A percentile compares a stretch with the other conserved stretches of the same genome.
phyloP scores from a whole-genome alignment of 2,113 vertebrate species.

The Microcebus ravelobensis region DNA sequence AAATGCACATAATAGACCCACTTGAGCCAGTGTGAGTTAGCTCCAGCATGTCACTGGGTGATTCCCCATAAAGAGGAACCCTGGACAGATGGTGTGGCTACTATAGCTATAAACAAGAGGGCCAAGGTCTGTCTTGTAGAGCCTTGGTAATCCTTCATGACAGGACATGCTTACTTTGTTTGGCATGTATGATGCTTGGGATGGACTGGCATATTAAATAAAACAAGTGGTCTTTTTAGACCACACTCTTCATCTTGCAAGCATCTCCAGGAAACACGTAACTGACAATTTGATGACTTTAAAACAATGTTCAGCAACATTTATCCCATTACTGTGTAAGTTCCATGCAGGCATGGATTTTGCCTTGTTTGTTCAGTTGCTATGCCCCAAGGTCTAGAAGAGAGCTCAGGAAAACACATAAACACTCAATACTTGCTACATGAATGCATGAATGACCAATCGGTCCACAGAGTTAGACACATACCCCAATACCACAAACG shows the following conservation, averaged over 20 bases:
- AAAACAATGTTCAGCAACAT: neutral
- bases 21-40: neutral
- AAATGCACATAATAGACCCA: neutral
- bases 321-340: neutral
- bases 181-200: neutral
- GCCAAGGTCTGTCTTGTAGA: neutral
- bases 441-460: neutral
- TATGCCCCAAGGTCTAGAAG: conserved; percentile 5
- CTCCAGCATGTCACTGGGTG: neutral
- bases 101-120: neutral
- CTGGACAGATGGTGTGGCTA: neutral
- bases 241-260: neutral
- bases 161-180: neutral
- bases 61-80: neutral
- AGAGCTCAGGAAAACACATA: neutral
- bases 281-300: neutral
- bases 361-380: conserved; percentile 46
- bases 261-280: conserved; percentile 7
- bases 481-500: neutral
- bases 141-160: neutral
- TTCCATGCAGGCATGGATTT: neutral
- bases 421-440: neutral
- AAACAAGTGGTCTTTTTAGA: neutral
- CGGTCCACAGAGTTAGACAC: neutral
- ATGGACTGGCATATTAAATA: neutral